These are phyloP conservation scores for Thalassoma bifasciatum DNA, from an alignment of 2,113 vertebrate genomes.

Conservation along the genomic window DNA sequence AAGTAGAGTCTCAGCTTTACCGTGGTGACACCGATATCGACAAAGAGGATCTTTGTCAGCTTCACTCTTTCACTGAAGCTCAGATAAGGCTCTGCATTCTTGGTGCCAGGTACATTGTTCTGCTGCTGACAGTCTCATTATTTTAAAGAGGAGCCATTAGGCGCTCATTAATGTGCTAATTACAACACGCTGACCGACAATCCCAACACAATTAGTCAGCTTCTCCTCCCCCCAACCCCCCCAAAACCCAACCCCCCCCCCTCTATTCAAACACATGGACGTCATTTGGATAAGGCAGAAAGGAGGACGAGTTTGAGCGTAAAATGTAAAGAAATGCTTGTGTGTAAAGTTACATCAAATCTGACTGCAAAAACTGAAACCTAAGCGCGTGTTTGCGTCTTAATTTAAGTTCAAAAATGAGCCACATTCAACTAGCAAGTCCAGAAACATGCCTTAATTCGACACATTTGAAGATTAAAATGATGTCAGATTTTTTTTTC, in stretches of 20 bases:
- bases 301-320: constrained; percentile 11
- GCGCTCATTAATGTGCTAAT: constrained; percentile 76
- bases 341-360: neutral
- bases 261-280: constrained; percentile 40
- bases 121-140: constrained; percentile 63
- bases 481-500: too few relatives aligned
- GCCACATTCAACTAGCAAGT: too few relatives aligned
- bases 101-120: constrained; percentile 72
- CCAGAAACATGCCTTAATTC: too few relatives aligned
- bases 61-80: constrained; percentile 56
- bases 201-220: constrained; percentile 58
- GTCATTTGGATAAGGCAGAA: constrained; percentile 62
- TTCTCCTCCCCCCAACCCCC: neutral
- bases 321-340: neutral
- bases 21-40: constrained; percentile 37
- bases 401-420: too few relatives aligned
- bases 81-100: constrained; percentile 68
- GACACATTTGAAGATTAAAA: too few relatives aligned
- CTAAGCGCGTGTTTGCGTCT: too few relatives aligned
- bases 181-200: constrained; percentile 72
- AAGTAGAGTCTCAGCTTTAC: constrained; percentile 20
- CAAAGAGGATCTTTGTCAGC: constrained; percentile 50
- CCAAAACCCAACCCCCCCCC: neutral
- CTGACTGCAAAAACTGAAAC: too few relatives aligned
- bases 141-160: constrained; percentile 71